Base-by-base conservation (phyloP, 2,888 invertebrate species). In the Lithodes maja region DNA sequence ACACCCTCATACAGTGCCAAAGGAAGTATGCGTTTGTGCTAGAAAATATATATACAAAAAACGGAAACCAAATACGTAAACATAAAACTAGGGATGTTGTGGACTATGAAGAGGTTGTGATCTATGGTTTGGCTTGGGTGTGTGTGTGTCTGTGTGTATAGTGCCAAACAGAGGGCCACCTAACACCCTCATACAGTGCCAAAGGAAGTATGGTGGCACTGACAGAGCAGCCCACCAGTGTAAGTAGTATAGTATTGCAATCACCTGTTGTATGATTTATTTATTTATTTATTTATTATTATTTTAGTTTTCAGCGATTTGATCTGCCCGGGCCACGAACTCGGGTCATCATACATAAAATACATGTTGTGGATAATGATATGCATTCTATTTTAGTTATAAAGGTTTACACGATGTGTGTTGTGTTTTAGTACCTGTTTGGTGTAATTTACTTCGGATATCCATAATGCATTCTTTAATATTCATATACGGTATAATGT, bases 171-270 rank as follows among this genome's bases (percentile, higher is more conserved):
- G 17, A 12, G 17, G 15, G 68, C 7, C 15, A 12, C 68, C 68
- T 15, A 61, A 7, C 15, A 1, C 68, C 9, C 68, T 15, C 7
- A 15, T 15, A 12, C 9, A 12, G 68, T 15, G 9, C 68, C 9
- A 12, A 15, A 61, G 15, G 68, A 15, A 71, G 17, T n/a, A 71
- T 71, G 71, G 71, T 71, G 71, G 71, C 71, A 71, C 71, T 71
- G 17, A 71, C 71, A n/a, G 71, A 71, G 2, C n/a, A 17, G 17
- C 3, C n/a, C 3, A 71, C n/a, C 12, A 71, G 71, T 71, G 71
- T 71, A 17, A 71, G 71, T 71, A 71, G n/a, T 17, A n/a, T n/a
- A 5, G 17, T 12, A 71, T 71, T n/a, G 17, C n/a, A n/a, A 71
- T n/a, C 3, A 5, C 17, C 1, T n/a, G 3, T 17, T n/a, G 17